Base-by-base conservation (phyloP, 2,888 invertebrate species). In the Chironomus tentans region DNA sequence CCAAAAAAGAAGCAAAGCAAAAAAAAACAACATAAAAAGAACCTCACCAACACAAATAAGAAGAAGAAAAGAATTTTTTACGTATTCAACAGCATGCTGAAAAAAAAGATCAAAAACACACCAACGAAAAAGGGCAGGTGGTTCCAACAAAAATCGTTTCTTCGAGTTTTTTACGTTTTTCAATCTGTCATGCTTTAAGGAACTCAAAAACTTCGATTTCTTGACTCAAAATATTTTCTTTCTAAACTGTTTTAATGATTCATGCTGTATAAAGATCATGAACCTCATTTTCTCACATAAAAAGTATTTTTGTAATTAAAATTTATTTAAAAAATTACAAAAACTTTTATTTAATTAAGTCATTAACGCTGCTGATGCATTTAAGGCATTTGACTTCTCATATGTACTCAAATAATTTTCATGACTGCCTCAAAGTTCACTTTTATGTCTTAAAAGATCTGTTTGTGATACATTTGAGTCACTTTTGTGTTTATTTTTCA, bases 91-190 rank as follows among this genome's bases (percentile, higher is more conserved):
- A 71, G 28, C 21, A 48, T 38, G 28, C 22, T 28, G 28, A 18
- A 47, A 47, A 56, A 65, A 65, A 65, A 65, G 65, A 65, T 65
- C 65, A 71, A 50, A 71, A 72, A 62, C 56, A 56, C 61, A 72
- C 46, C 61, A 61, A 72, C 18, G 62, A 72, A 72, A 24, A 28
- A 72, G 62, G 61, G 72, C 72, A 72, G 72, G 72, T 72, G 72
- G 72, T 61, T 48, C 21, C 21, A 65, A 65, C 24, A 65, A 21
- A 13, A 65, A 65, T 65, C 65, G 24, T 21, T 65, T 65, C 21
- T 65, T 65, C 24, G 13, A 21, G 18, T 22, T 65, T 18, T 65
- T 65, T 65, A 12, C 24, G 22, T 24, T 65, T 21, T 65, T 65
- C 65, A 65, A 65, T 65, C 65, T 65, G 65, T 65, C 65, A 65